These are phyloP conservation scores for Serilophus lunatus DNA, from an alignment of 2,113 vertebrate genomes.

Conservation along the genomic window DNA sequence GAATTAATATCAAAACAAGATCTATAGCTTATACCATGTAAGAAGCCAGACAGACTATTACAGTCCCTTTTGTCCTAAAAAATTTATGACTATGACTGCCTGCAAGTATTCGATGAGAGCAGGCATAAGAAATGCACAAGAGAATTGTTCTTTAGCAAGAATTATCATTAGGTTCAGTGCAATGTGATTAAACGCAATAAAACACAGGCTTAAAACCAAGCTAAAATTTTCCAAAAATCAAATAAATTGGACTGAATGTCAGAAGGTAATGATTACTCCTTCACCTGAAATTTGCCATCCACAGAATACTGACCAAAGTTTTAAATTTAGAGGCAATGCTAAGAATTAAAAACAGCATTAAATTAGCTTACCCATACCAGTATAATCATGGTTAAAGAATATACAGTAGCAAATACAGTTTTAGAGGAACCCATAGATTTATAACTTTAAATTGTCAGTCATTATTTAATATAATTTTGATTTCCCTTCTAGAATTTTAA, in stretches of 20 bases:
- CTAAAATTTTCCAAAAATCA: not conserved
- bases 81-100: not conserved
- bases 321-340: not conserved
- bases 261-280: not conserved
- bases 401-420: not conserved
- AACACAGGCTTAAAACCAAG: not conserved
- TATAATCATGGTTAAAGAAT: not conserved
- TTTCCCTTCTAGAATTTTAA: not conserved
- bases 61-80: conserved; percentile 4
- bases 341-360: not conserved
- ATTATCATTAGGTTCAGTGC: not conserved
- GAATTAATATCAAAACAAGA: not conserved
- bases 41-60: not conserved
- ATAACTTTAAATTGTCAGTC: not conserved
- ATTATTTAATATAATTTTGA: not conserved
- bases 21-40: not conserved
- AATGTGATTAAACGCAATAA: not conserved
- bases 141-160: not conserved
- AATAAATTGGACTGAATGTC: not conserved
- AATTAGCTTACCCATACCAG: not conserved
- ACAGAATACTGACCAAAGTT: not conserved
- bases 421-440: not conserved
- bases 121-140: not conserved
- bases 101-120: not conserved
- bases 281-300: not conserved